Base-by-base conservation (phyloP, 2,888 invertebrate genomes). In the Thymelicus acteon region DNA sequence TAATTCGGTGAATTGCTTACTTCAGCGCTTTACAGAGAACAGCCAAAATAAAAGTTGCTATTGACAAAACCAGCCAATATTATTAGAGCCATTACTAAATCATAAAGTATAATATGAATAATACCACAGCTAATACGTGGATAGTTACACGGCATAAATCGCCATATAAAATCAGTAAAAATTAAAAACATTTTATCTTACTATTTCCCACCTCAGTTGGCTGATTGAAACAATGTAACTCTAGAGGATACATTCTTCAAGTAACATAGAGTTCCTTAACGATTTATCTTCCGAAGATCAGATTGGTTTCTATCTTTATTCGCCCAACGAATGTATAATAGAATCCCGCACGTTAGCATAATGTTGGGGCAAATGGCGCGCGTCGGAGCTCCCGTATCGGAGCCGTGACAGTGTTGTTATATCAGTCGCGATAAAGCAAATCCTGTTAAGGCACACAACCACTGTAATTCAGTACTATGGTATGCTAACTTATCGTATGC, bases 371-470 rank as follows among this genome's bases (percentile, higher is more conserved):
- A 90, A 91, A 91, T 90, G 88, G 86, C 80, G 85, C 86, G 84
- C 77, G 77, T 77, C 79, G 80, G 78, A 84, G 83, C 86, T 83
- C 83, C 83, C 79, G 85, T 87, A 87, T 86, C 86, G 86, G 81
- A 84, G 80, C 82, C 78, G 82, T 87, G 87, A 90, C 91, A 88
- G 90, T 90, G 90, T 90, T 88, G 87, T 88, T 89, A 90, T 90
- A 91, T 90, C 91, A 85, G 85, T 73, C 78, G 77, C 82, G 80
- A 80, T 79, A 79, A 79, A 75, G 74, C 65, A 75, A 77, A 79
- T 79, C 77, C 77, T 75, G 75, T 63, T 58, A 61, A n/a, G 13
- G 39, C 4, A 37, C 12, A 7, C 54, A 0, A 58, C 58, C 69
- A 69, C 31, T 40, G 24, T 48, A 39, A 49, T 19, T 13, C n/a